A percentile compares a stretch with the other conserved stretches of the same genome.
These are phyloP conservation scores for Solen grandis DNA, from an alignment of 1,140 invertebrate genomes.

Conservation along the genomic window DNA sequence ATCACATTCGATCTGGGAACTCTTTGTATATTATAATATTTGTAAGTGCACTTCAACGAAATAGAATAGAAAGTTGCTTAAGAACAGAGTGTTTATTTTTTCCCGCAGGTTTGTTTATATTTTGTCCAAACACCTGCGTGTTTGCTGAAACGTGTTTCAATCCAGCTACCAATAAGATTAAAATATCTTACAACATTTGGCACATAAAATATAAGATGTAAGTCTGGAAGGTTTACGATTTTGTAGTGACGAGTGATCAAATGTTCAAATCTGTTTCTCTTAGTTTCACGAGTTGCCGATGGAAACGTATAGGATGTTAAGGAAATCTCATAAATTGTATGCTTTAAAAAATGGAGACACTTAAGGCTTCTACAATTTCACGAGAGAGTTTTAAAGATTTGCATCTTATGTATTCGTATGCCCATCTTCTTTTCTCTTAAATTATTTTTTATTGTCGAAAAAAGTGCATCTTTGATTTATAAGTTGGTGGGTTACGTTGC, in stretches of 20 bases:
- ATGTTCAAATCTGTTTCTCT: too few species aligned
- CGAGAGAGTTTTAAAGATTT: too few species aligned
- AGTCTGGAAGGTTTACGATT: background rate
- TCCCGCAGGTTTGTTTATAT: background rate
- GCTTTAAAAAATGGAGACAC: too few species aligned
- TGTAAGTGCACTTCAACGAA: background rate
- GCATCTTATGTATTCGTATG: too few species aligned
- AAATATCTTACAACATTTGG: too few species aligned
- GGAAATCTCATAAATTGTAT: background rate
- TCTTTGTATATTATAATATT: background rate
- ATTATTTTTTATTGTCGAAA: too few species aligned
- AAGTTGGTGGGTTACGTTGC: too few species aligned
- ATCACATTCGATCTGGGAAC: slow-evolving; percentile 10
- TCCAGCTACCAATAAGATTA: too few species aligned
- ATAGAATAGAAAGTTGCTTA: background rate
- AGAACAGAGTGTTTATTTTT: background rate
- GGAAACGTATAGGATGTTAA: background rate
- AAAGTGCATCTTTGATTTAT: too few species aligned
- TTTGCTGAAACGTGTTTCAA: too few species aligned
- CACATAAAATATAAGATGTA: background rate
- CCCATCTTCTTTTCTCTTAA: too few species aligned
- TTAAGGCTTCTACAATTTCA: too few species aligned
- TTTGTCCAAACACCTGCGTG: background rate
- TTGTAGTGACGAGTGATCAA: background rate
- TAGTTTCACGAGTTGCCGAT: background rate